Evolutionary conservation across 1,140 invertebrate genomes (phyloP).

Genomic region (Antheraea pernyi): DNA sequence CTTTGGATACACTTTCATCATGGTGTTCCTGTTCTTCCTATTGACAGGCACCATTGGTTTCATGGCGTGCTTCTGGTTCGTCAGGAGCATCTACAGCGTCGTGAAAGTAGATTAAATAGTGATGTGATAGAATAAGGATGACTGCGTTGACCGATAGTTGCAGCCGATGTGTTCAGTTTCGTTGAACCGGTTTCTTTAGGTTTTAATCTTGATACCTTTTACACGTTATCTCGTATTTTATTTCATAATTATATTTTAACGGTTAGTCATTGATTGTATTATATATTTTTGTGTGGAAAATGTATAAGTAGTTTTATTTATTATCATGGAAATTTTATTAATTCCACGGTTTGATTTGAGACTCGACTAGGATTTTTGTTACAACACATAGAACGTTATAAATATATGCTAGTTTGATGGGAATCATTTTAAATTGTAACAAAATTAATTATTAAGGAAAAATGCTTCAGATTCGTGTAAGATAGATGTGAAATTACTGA

Average conservation of each 20-base stretch:
- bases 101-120: conserved; percentile 92
- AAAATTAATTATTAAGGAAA: not conserved
- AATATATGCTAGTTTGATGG: not conserved
- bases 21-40: conserved; percentile 99
- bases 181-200: not conserved
- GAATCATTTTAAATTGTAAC: not conserved
- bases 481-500: not conserved
- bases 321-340: not conserved
- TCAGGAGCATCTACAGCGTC: conserved; percentile 98
- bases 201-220: too few species aligned
- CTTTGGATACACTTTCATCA: conserved; percentile 98
- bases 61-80: conserved; percentile 99
- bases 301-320: not conserved
- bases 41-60: conserved; percentile 99
- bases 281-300: not conserved
- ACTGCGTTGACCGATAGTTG: conserved; percentile 22
- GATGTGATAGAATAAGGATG: conserved; percentile 16
- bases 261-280: too few species aligned
- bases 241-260: too few species aligned
- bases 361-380: not conserved
- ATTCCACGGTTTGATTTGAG: not conserved
- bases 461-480: not conserved
- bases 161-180: conserved; percentile 1
- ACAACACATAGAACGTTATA: not conserved
- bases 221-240: not conserved